Base-by-base conservation (phyloP, 2,888 invertebrate species). In the Amiota minor region DNA sequence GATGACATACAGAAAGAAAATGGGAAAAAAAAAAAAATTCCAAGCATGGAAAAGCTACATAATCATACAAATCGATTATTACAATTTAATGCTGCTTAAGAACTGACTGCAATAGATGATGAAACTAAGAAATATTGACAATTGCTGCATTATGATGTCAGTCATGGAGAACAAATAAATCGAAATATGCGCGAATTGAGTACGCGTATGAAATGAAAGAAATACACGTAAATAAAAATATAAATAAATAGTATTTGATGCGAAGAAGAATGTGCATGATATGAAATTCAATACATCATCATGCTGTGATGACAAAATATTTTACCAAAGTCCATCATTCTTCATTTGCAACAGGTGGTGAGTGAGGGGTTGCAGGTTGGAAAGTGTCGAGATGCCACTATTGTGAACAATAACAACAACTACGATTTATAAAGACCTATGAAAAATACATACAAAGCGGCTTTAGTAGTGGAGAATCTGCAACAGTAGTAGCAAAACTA, bases 271-370 rank as follows among this genome's bases (percentile, higher is more conserved):
- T 53, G 53, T 16, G 53, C 9, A 53, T 53, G 53, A 53, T 16
- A 53, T 68, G 67, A 59, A 50, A 20, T 53, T 68, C n/a, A 20
- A 68, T 50, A 53, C 53, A 50, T 53, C 67, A 53, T 53, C 67
- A 68, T 68, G 67, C 16, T 12, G 65, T 49, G 65, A 68, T 68
- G 67, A 68, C 67, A 68, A 68, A 68, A 68, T 68, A 68, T 68
- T 68, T 50, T 53, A 53, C 67, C 47, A 53, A 68, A 68, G 62
- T 83, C 80, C 83, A 84, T 84, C 83, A 84, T 83, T 84, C 83
- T 84, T 84, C 86, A 84, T 84, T 86, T 84, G 80, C 79, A 76
- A 82, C 77, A 50, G 53, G n/a, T 50, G n/a, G 74, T 50, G 50
- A 18, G 50, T 14, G n/a, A 20, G n/a, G 20, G 81, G 35, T 35